Conservation (phyloP, 1,140 invertebrate species). For the Drosophila nikananu region DNA sequence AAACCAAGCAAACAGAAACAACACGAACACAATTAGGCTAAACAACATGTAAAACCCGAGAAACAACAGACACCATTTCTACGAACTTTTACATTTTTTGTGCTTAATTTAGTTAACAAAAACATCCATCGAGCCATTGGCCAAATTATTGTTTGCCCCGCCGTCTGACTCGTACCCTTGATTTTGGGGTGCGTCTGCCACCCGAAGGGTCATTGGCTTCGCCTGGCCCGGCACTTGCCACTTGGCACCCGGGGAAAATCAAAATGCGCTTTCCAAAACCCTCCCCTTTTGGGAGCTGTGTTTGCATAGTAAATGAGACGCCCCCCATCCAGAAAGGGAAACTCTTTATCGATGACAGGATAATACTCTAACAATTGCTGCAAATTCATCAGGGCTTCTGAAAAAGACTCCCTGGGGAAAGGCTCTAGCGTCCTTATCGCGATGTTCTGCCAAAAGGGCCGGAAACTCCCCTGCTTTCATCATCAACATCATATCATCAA, state of each 20-base stretch:
- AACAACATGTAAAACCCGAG: constrained; percentile 18
- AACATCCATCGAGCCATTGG: constrained; percentile 40
- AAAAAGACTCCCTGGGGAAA: constrained; percentile 45
- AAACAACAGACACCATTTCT: constrained; percentile 38
- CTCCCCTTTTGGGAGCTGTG: constrained; percentile 26
- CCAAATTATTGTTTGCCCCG: constrained; percentile 74
- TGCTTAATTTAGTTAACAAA: constrained; percentile 66
- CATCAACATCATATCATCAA: constrained; percentile 45
- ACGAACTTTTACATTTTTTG: constrained; percentile 56
- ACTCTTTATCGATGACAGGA: constrained; percentile 47
- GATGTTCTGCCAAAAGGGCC: constrained; percentile 31
- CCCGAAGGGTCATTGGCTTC: constrained; percentile 44
- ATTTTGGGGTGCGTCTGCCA: constrained; percentile 51
- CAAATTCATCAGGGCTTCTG: constrained; percentile 29
- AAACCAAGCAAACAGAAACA: constrained; percentile 39
- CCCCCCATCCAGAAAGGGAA: constrained; percentile 14
- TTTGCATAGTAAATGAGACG: constrained; percentile 55
- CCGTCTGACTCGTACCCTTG: constrained; percentile 64
- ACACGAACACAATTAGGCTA: constrained; percentile 41
- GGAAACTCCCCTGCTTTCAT: constrained; percentile 34
- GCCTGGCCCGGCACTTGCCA: not conserved
- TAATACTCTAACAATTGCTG: constrained; percentile 60
- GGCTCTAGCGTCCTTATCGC: constrained; percentile 29
- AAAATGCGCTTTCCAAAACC: constrained; percentile 43
- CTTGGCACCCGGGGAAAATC: constrained; percentile 55